A percentile compares a stretch with the other conserved stretches of the same genome.
phyloP scores from a whole-genome alignment of 2,113 vertebrate species.

The Xenus cinereus region DNA sequence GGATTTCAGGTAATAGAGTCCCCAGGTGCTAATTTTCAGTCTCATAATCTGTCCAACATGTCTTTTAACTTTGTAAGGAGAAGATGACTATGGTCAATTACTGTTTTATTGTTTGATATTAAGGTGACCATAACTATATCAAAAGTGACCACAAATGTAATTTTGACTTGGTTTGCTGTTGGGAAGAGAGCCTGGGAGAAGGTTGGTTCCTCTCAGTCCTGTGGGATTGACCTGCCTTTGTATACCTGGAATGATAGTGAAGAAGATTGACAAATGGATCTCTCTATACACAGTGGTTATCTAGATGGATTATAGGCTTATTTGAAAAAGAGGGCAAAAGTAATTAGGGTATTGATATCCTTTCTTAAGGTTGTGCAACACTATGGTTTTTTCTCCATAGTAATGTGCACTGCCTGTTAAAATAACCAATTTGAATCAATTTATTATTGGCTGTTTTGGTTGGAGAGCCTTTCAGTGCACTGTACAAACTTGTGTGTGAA shows the following conservation, averaged over 20 bases:
- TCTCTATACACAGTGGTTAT: not conserved
- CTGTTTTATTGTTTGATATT: not conserved
- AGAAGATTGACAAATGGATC: not conserved
- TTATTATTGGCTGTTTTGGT: not conserved
- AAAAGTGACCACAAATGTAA: not conserved
- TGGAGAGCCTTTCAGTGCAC: not conserved
- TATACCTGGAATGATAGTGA: not conserved
- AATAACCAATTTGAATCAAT: not conserved
- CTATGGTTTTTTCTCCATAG: not conserved
- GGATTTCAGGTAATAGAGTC: not conserved
- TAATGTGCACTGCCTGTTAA: not conserved
- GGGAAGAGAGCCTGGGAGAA: too few relatives aligned
- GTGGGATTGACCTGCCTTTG: not conserved
- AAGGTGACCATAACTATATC: not conserved
- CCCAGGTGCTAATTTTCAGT: not conserved
- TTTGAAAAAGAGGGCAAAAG: not conserved
- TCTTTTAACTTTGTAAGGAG: not conserved
- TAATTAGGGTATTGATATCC: not conserved
- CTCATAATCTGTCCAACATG: not conserved
- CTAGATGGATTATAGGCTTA: not conserved
- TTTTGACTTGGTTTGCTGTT: not conserved
- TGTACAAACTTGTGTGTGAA: not conserved
- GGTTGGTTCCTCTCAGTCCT: fast-evolving
- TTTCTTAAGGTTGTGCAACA: not conserved
- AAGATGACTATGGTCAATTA: not conserved